Conservation (phyloP, 2,797 vertebrate species). For the Pterois miles region DNA sequence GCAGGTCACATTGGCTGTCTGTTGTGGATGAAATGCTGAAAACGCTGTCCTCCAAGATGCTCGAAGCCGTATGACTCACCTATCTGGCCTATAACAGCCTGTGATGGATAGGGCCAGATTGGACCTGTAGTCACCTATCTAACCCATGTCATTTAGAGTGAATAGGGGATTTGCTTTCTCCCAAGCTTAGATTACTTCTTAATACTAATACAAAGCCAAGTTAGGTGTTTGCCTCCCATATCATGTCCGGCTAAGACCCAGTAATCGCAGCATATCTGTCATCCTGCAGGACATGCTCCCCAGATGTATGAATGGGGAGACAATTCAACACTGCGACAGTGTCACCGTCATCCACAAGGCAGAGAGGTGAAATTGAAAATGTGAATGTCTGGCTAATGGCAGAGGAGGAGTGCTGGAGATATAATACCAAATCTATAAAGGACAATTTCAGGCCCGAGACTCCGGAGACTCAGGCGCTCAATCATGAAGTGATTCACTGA, state of each 20-base stretch:
- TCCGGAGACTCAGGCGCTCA: slow-evolving; percentile 65
- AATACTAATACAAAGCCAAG: slow-evolving; percentile 27
- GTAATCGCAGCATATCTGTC: slow-evolving; percentile 25
- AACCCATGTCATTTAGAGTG: slow-evolving; percentile 40
- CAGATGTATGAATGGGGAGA: slow-evolving; percentile 33
- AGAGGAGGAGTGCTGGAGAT: slow-evolving; percentile 59
- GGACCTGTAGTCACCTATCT: slow-evolving; percentile 39
- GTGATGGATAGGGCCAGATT: slow-evolving; percentile 65
- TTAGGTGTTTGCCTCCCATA: slow-evolving; percentile 30
- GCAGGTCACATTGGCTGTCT: slow-evolving; percentile 77
- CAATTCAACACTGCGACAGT: slow-evolving; percentile 31
- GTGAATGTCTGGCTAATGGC: slow-evolving; percentile 71
- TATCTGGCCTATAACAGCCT: slow-evolving; percentile 35
- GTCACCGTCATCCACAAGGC: slow-evolving; percentile 60
- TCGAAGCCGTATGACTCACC: slow-evolving; percentile 61
- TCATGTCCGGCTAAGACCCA: neutral
- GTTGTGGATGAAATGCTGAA: slow-evolving; percentile 66
- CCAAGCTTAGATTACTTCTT: slow-evolving; percentile 25
- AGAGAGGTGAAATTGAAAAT: slow-evolving; percentile 74
- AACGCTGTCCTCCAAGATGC: slow-evolving; percentile 61
- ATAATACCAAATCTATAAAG: slow-evolving; percentile 80
- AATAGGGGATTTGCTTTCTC: slow-evolving; percentile 32
- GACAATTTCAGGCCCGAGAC: slow-evolving; percentile 74
- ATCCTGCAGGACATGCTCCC: slow-evolving; percentile 19
- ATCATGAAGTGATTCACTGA: slow-evolving; percentile 74